A percentile compares a stretch with the other conserved stretches of the same genome.
These are phyloP conservation scores for Syngnathus scovelli DNA, from an alignment of 2,113 vertebrate genomes.

Conservation along the genomic window DNA sequence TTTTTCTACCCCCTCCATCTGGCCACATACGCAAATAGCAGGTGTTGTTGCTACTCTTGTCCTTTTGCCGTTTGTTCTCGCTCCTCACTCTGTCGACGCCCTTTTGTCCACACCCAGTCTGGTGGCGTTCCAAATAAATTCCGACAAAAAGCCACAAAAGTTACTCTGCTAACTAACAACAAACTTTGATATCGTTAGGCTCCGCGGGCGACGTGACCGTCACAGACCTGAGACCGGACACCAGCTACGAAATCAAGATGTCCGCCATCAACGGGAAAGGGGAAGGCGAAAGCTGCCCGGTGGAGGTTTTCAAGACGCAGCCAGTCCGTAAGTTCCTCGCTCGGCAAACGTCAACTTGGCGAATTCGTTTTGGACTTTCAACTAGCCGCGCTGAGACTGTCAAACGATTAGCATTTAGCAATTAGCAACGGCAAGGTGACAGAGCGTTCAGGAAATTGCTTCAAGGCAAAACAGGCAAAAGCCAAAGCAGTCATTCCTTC, in stretches of 20 bases:
- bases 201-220: slow-evolving; percentile 73
- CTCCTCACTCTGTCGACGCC: background rate
- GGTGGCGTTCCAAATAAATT: background rate
- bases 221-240: slow-evolving; percentile 84
- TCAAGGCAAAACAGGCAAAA: background rate
- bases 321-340: slow-evolving; percentile 89
- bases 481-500: background rate
- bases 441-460: background rate
- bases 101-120: background rate
- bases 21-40: background rate
- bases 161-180: no score
- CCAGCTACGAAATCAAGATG: slow-evolving; percentile 80
- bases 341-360: background rate
- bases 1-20: background rate
- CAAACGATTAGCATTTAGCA: background rate
- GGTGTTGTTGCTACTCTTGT: background rate
- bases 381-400: background rate
- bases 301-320: slow-evolving; percentile 83
- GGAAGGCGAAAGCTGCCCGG: slow-evolving; percentile 79
- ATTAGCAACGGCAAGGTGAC: background rate
- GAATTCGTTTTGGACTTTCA: no score
- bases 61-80: background rate
- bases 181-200: slow-evolving; percentile 28
- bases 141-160: background rate
- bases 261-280: slow-evolving; percentile 95